Base-by-base conservation (phyloP, 2,797 vertebrate genomes). In the Heterohyrax brucei region DNA sequence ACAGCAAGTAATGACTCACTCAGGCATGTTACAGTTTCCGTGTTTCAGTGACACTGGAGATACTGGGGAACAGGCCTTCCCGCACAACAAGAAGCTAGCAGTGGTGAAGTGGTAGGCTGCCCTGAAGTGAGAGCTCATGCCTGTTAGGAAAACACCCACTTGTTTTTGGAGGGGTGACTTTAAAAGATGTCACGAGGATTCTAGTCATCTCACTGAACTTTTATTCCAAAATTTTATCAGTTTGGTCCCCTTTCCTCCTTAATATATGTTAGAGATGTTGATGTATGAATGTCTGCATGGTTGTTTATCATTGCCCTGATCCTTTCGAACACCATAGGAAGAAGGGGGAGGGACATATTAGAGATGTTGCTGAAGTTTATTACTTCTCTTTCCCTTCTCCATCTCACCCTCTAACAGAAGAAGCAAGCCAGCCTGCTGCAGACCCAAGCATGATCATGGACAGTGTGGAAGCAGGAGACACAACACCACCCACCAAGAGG, bases 401-500 rank as follows among this genome's bases (percentile, higher is more conserved):
- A 46, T 96, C 53, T 91, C 59, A 12, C 90, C 26, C 0, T 73
- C 78, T 98, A 98, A 96, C 96, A 96, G 99, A 99, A 97, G 99
- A 99, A 97, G 98, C 97, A 98, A 98, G 98, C 98, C 98, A 99
- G 97, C 96, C 98, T 97, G 97, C 99, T 98, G 96, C 98, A 97
- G 98, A 98, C 68, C 92, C 97, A 87, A 81, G 98, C 98, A 99
- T 99, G 97, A 98, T 98, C 97, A 98, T 99, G 88, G 99, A 99
- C 26, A 99, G 98, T 92, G 98, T 99, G 96, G 99, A 98, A 97
- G 98, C 98, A 0, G 99, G 99, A 70, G 99, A 99, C 94, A 98
- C 97, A 92, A 99, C 99, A 1, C 99, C 99, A 96, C 99, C 99
- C 68, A 99, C 99, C 1, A 99, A 99, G 97, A 99, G 99, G 92